Evolutionary conservation across 2,888 invertebrate species (phyloP).

Genomic region (Eupithecia subfuscata): DNA sequence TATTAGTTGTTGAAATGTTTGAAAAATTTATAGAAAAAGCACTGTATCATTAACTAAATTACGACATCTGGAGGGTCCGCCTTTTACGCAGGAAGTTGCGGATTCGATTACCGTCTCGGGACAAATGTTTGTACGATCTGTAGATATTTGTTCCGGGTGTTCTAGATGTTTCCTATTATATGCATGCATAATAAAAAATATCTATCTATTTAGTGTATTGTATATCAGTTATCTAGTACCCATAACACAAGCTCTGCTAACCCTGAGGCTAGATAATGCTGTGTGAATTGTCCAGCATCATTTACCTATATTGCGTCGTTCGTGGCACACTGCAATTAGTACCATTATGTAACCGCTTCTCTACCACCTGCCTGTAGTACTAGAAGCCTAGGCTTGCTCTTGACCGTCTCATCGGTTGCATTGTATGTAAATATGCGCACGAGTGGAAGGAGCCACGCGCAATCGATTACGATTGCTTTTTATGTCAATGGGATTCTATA

Average conservation of each 20-base stretch:
- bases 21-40: background rate
- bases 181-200: no score
- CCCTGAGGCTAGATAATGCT: no score
- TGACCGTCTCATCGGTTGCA: constrained; percentile 5
- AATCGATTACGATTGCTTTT: constrained; percentile 3
- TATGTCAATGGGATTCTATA: background rate
- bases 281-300: background rate
- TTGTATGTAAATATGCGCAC: constrained; percentile 11
- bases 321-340: background rate
- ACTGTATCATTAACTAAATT: no score
- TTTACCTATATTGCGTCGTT: background rate
- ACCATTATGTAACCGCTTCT: background rate
- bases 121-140: no score
- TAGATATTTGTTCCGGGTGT: no score
- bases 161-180: no score
- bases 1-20: background rate
- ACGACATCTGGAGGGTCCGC: no score
- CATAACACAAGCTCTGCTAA: no score
- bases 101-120: no score
- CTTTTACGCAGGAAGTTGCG: no score
- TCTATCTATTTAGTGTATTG: no score
- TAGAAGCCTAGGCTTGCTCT: background rate
- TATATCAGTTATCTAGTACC: no score
- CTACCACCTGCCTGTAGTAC: background rate
- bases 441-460: constrained; percentile 5